Evolutionary conservation across 1,140 invertebrate species (phyloP), one percentile per base, ranked within the genome.

Genomic region (Thaumatotibia leucotreta): DNA sequence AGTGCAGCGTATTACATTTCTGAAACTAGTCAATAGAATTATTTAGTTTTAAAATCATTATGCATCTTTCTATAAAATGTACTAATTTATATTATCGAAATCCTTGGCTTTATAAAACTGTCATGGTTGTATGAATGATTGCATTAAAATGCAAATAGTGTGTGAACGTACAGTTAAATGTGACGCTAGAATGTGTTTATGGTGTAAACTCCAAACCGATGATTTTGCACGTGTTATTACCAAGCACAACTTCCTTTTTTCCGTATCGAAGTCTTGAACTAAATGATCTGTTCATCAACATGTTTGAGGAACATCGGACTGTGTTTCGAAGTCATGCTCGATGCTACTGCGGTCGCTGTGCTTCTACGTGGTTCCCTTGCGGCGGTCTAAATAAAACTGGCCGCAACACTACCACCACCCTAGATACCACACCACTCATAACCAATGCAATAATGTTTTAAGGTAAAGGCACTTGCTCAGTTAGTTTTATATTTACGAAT

Each of bases 201-300:
- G n/a, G n/a, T n/a, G n/a, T n/a, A n/a, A n/a, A n/a, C n/a, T n/a
- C n/a, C n/a, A n/a, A n/a, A n/a, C n/a, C n/a, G n/a, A n/a, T n/a
- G n/a, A n/a, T n/a, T n/a, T n/a, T n/a, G n/a, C n/a, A 45, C 0
- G 39, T 45, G 17, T 45, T 45, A 72, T 84, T 84, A 86, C 83
- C 83, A 64, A 85, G 80, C 23, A 85, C 61, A 22, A 88, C 61
- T 74, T 88, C 81, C 72, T 78, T 84, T 54, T 72, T 39, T 17
- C 75, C 77, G 70, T 76, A 71, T 63, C 82, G 72, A 24, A 87
- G 73, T 24, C 82, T 73, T 23, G 80, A 82, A 67, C 80, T 80
- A 69, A 84, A 81, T n/a, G 83, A 86, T 70, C 80, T 76, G 73
- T 79, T 79, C 65, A 75, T 76, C 65, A 86, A 64, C 82, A 85